These are phyloP conservation scores for Lasiurus cinereus DNA, from an alignment of 2,113 vertebrate species.

Conservation along the genomic window DNA sequence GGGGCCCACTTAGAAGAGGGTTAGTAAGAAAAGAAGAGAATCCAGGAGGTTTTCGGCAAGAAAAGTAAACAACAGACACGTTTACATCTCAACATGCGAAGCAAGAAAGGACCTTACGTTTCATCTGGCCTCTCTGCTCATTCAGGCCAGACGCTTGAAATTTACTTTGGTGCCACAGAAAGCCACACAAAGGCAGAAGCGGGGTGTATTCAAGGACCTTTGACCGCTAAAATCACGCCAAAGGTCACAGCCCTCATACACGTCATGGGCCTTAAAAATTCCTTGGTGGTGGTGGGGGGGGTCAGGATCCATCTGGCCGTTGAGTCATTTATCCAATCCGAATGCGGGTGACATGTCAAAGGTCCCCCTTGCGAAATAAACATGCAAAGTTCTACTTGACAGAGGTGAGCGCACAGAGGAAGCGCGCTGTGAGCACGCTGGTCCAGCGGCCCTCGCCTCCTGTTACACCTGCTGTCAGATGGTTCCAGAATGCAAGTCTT, in stretches of 20 bases:
- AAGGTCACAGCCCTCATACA: conserved; percentile 36
- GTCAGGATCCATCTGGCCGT: background rate
- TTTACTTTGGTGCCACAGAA: background rate
- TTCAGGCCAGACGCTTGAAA: background rate
- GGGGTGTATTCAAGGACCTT: background rate
- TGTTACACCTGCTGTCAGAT: background rate
- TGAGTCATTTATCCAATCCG: too few relatives aligned
- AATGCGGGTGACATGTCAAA: background rate
- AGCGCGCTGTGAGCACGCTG: background rate
- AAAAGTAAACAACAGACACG: background rate
- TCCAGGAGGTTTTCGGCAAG: background rate
- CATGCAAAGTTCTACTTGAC: background rate
- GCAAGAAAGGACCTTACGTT: background rate
- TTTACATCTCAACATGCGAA: background rate
- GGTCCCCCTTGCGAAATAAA: background rate
- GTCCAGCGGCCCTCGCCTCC: background rate
- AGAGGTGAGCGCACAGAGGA: background rate
- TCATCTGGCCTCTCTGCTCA: background rate
- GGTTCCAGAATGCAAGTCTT: background rate
- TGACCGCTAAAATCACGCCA: background rate
- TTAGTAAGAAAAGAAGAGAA: background rate
- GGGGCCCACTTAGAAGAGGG: background rate
- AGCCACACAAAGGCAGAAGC: background rate
- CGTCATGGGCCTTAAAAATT: conserved; percentile 2
- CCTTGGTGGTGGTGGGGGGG: conserved; percentile 22